These are phyloP conservation scores for Sterrhoptilus dennistouni DNA, from an alignment of 2,113 vertebrate species.

Conservation along the genomic window DNA sequence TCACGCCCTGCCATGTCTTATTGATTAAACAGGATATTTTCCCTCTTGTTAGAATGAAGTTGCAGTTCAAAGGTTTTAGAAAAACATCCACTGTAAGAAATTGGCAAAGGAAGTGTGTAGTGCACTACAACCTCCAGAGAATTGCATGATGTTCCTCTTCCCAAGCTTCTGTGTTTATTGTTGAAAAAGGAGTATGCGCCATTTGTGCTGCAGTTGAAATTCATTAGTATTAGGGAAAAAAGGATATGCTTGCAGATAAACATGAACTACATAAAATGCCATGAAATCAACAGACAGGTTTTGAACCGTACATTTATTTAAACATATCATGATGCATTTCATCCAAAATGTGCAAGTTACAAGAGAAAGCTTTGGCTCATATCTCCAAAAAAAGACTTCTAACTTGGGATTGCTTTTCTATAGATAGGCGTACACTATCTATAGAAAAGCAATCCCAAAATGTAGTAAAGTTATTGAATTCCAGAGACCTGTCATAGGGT, in stretches of 20 bases:
- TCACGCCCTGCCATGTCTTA: constrained; percentile 31
- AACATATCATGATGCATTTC: not conserved
- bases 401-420: not conserved
- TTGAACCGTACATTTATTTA: not conserved
- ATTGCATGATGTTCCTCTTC: not conserved
- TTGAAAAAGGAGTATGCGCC: not conserved
- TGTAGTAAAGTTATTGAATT: not conserved
- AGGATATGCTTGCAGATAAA: not conserved
- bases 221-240: not conserved
- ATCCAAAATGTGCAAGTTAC: not conserved
- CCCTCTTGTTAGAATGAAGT: constrained; percentile 35
- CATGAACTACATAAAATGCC: not conserved
- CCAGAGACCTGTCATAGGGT: not conserved
- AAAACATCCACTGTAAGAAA: constrained; percentile 35
- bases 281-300: not conserved
- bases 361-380: not conserved
- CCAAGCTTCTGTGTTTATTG: not conserved
- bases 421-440: not conserved
- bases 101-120: not conserved
- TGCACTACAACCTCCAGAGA: not conserved
- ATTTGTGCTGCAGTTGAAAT: not conserved
- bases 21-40: constrained; percentile 59
- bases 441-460: not conserved
- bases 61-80: constrained; percentile 52
- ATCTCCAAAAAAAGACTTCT: not conserved